These are phyloP conservation scores for Eurosta solidaginis DNA, from an alignment of 1,140 invertebrate genomes.

Conservation along the genomic window DNA sequence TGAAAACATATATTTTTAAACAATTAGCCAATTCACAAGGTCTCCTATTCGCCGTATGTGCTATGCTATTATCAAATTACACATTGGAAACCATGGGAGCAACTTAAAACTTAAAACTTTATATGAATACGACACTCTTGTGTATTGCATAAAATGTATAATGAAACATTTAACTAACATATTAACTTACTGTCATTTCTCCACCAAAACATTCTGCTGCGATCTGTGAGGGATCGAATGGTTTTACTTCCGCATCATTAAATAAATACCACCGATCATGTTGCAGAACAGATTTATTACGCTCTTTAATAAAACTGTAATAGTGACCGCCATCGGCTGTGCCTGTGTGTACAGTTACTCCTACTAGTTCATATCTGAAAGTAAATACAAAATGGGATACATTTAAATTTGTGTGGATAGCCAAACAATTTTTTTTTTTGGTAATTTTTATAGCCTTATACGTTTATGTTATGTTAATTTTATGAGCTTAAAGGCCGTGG, in stretches of 20 bases:
- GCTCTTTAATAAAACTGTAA: conserved; percentile 93
- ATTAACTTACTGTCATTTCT: conserved; percentile 80
- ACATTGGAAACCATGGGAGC: too few relatives aligned
- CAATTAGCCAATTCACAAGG: not conserved
- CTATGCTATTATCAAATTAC: too few relatives aligned
- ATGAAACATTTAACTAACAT: too few relatives aligned
- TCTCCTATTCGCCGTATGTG: too few relatives aligned
- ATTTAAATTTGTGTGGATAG: not conserved
- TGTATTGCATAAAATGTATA: too few relatives aligned
- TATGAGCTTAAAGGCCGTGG: too few relatives aligned
- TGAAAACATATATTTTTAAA: not conserved
- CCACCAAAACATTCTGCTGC: conserved; percentile 95
- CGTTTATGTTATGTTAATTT: too few relatives aligned
- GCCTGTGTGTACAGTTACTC: conserved; percentile 94
- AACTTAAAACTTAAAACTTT: too few relatives aligned
- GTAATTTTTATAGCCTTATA: too few relatives aligned
- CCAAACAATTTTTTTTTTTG: not conserved
- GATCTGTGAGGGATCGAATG: conserved; percentile 92
- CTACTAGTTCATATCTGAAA: conserved; percentile 89
- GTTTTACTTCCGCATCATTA: conserved; percentile 95
- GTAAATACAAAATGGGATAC: not conserved
- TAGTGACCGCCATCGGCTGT: conserved; percentile 96
- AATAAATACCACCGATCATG: conserved; percentile 90
- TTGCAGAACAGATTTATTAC: conserved; percentile 63
- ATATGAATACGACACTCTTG: too few relatives aligned